phyloP scores from a whole-genome alignment of 2,113 vertebrate genomes.

The Sinocyclocheilus rhinocerous region DNA sequence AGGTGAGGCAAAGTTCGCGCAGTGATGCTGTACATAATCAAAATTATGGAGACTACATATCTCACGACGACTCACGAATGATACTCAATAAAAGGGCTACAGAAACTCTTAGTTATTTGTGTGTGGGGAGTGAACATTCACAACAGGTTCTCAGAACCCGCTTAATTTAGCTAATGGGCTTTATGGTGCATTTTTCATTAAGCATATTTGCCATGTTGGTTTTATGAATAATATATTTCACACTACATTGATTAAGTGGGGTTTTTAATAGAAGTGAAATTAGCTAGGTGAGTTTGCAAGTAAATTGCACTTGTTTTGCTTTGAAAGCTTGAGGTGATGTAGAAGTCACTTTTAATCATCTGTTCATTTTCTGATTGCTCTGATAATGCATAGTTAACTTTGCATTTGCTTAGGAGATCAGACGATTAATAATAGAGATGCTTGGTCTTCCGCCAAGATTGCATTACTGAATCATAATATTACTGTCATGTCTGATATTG shows the following conservation, averaged over 20 bases:
- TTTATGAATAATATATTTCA: slow-evolving; percentile 64
- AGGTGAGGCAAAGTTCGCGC: slow-evolving; percentile 9
- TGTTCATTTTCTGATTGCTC: slow-evolving; percentile 37
- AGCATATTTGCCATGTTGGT: slow-evolving; percentile 57
- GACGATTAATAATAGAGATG: slow-evolving; percentile 14
- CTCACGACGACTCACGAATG: slow-evolving; percentile 5
- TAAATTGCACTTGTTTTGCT: slow-evolving; percentile 47
- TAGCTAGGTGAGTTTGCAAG: slow-evolving; percentile 50
- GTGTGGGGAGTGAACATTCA: slow-evolving; percentile 18
- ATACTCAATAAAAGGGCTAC: not conserved
- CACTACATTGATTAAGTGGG: slow-evolving; percentile 57
- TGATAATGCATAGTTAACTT: slow-evolving; percentile 35
- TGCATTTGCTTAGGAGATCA: slow-evolving; percentile 27
- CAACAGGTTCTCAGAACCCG: slow-evolving; percentile 16
- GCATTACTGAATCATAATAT: slow-evolving; percentile 5
- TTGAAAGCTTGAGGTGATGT: slow-evolving; percentile 39
- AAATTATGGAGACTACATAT: not conserved
- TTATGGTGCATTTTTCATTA: slow-evolving; percentile 55
- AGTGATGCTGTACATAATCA: slow-evolving; percentile 7
- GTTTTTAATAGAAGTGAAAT: slow-evolving; percentile 58
- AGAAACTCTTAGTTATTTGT: slow-evolving; percentile 27
- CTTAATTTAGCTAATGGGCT: slow-evolving; percentile 56
- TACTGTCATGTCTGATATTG: not conserved
- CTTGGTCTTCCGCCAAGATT: not conserved
- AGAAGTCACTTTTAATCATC: slow-evolving; percentile 22